phyloP scores from a whole-genome alignment of 23 tunicate genomes.

The Styela plicata region DNA sequence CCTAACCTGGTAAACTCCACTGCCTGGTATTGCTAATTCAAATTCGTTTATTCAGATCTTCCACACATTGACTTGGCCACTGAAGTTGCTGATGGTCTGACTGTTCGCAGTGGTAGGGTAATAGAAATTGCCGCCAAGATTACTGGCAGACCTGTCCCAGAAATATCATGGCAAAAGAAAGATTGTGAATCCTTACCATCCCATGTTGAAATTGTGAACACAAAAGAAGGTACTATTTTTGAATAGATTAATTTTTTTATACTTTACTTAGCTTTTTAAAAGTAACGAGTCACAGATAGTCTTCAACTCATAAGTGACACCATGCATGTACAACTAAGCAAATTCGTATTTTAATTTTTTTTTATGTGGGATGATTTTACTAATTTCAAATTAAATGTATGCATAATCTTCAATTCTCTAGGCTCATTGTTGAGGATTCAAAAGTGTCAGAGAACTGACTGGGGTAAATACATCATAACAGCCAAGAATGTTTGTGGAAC shows the following conservation, averaged over 20 bases:
- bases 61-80: conserved; percentile 44
- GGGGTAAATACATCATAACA: conserved; percentile 27
- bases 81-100: conserved; percentile 49
- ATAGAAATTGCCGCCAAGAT: conserved; percentile 63
- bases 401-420: background rate
- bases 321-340: too few species aligned
- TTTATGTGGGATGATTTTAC: too few species aligned
- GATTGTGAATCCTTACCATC: conserved; percentile 35
- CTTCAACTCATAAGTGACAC: too few species aligned
- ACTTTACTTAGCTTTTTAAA: too few species aligned
- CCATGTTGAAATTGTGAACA: conserved; percentile 1
- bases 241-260: too few species aligned
- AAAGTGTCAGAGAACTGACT: conserved; percentile 10
- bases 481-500: conserved; percentile 28
- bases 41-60: conserved; percentile 11
- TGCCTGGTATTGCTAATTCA: too few species aligned
- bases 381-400: background rate
- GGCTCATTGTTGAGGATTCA: conserved; percentile 6
- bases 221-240: background rate
- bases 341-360: too few species aligned
- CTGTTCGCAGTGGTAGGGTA: conserved; percentile 53
- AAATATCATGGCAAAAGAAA: conserved; percentile 67
- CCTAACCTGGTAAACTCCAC: too few species aligned
- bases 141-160: conserved; percentile 88
- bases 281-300: too few species aligned